Conservation (phyloP, 2,888 invertebrate species). For the Anagyrus pseudococci region DNA sequence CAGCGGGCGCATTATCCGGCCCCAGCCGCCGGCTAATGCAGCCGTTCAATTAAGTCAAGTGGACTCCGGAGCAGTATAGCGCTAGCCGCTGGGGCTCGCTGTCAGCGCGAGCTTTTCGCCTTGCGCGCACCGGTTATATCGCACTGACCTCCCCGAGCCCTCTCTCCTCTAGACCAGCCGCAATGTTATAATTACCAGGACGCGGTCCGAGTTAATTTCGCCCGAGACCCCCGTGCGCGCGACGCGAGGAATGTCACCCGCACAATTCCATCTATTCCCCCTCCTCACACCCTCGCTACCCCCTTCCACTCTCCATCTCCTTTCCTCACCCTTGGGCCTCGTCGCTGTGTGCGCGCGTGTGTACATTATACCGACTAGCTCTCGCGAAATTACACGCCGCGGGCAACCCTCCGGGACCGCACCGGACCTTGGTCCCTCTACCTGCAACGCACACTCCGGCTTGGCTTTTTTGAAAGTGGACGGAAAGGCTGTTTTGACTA, state of each 20-base stretch:
- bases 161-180: background rate
- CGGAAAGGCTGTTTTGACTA: background rate
- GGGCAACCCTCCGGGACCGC: background rate
- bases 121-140: conserved; percentile 19
- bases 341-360: conserved; percentile 3
- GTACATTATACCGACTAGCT: background rate
- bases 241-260: conserved; percentile 26
- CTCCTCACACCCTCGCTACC: no score
- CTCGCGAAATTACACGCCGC: conserved; percentile 18
- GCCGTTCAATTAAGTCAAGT: conserved; percentile 42
- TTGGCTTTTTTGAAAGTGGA: no score
- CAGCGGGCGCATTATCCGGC: background rate
- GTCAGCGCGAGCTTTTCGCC: conserved; percentile 23
- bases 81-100: background rate
- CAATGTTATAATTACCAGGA: conserved; percentile 31
- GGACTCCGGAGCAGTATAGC: conserved; percentile 8
- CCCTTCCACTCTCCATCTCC: no score
- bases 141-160: background rate
- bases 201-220: conserved; percentile 30
- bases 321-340: no score
- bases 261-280: background rate
- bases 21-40: conserved; percentile 27
- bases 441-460: background rate
- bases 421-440: background rate
- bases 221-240: background rate